These are phyloP conservation scores for Lamproptera curius DNA, from an alignment of 2,888 invertebrate species.

Conservation along the genomic window DNA sequence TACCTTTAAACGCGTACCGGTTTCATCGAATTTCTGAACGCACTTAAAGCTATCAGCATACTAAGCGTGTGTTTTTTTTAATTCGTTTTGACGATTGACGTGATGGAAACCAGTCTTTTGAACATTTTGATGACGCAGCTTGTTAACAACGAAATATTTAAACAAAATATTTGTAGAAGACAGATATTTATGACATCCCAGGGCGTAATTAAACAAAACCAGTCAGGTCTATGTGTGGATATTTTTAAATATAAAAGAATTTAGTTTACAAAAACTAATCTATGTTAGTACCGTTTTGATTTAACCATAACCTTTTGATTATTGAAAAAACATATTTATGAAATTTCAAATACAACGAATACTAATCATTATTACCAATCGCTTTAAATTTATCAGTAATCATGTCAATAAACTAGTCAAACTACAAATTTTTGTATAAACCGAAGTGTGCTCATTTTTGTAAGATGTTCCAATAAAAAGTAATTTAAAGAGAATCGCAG, in stretches of 20 bases:
- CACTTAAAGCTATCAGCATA: conserved; percentile 49
- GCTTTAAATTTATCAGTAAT: too few species aligned
- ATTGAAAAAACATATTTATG: too few species aligned
- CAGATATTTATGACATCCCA: too few species aligned
- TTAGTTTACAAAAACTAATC: too few species aligned
- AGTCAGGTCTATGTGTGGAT: too few species aligned
- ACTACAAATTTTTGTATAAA: conserved; percentile 5
- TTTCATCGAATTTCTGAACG: conserved; percentile 44
- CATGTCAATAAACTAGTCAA: not conserved
- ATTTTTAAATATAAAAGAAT: too few species aligned
- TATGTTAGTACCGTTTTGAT: too few species aligned
- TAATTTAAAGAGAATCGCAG: conserved; percentile 30
- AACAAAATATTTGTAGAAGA: too few species aligned
- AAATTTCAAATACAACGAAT: too few species aligned
- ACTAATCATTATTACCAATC: too few species aligned
- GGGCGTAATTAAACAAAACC: too few species aligned
- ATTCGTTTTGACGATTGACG: conserved; percentile 45
- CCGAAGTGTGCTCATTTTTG: conserved; percentile 13
- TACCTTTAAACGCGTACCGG: conserved; percentile 59
- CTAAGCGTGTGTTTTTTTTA: conserved; percentile 53
- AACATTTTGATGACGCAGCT: conserved; percentile 14
- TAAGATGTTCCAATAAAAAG: not conserved
- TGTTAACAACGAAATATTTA: not conserved
- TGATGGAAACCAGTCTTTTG: conserved; percentile 52
- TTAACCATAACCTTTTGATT: too few species aligned